phyloP scores from a whole-genome alignment of 1,140 invertebrate genomes.

The Drosophila neocordata region DNA sequence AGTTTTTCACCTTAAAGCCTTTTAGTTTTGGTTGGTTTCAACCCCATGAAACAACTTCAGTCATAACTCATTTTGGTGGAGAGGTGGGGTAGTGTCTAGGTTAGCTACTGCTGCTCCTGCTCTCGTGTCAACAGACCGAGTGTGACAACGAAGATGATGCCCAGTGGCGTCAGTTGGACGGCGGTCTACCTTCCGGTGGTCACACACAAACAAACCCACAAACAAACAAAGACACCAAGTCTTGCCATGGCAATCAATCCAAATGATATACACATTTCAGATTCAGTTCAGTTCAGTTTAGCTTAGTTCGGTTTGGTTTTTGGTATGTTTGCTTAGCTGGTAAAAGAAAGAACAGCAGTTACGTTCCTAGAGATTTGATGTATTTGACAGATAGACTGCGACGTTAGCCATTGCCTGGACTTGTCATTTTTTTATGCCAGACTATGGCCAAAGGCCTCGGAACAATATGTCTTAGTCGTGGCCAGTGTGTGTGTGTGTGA shows the following conservation, averaged over 20 bases:
- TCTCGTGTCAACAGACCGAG: constrained; percentile 57
- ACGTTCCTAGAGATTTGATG: constrained; percentile 54
- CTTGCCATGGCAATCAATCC: constrained; percentile 62
- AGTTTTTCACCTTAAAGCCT: constrained; percentile 36
- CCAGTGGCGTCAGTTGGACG: constrained; percentile 44
- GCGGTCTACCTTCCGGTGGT: constrained; percentile 54
- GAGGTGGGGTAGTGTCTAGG: no score
- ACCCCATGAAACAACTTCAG: constrained; percentile 26
- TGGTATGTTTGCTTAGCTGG: constrained; percentile 40
- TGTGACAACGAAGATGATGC: constrained; percentile 56
- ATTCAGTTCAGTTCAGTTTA: constrained; percentile 41
- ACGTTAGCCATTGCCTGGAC: constrained; percentile 25
- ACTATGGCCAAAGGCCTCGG: constrained; percentile 38
- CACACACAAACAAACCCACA: constrained; percentile 39
- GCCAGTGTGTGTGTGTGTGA: constrained; percentile 38
- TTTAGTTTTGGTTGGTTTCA: constrained; percentile 20
- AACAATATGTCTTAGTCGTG: constrained; percentile 68
- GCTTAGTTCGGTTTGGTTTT: constrained; percentile 36
- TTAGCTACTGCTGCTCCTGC: not conserved
- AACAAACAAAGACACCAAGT: constrained; percentile 43
- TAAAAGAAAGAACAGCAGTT: not conserved
- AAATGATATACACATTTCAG: constrained; percentile 78
- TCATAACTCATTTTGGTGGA: constrained; percentile 59
- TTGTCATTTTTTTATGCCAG: constrained; percentile 47
- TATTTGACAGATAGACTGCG: constrained; percentile 73